These are phyloP conservation scores for Leptura quadrifasciata DNA, from an alignment of 2,888 invertebrate genomes.

Conservation along the genomic window DNA sequence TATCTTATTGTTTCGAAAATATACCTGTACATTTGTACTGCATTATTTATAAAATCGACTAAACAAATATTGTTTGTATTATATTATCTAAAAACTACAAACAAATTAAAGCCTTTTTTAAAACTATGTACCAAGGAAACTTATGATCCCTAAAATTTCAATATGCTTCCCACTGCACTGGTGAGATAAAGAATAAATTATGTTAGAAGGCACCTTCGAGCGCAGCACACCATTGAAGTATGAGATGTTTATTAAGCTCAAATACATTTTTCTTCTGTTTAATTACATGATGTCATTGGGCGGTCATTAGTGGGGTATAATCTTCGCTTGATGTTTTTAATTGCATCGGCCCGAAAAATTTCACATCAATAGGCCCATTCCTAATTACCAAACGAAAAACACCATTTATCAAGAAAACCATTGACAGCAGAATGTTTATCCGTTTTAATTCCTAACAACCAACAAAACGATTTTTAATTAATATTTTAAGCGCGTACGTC, in stretches of 20 bases:
- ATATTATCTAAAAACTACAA: too few species aligned
- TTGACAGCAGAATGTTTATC: conserved; percentile 47
- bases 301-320: conserved; percentile 58
- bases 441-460: conserved; percentile 24
- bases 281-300: conserved; percentile 69
- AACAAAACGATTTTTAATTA: conserved; percentile 30
- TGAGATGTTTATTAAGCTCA: conserved; percentile 66
- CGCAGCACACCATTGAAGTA: conserved; percentile 53
- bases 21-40: too few species aligned
- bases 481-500: conserved; percentile 10
- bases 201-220: background rate
- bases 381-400: conserved; percentile 52
- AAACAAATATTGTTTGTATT: too few species aligned
- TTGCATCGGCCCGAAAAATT: conserved; percentile 45
- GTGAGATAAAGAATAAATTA: background rate
- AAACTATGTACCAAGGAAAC: too few species aligned
- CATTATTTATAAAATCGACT: too few species aligned
- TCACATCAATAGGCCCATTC: conserved; percentile 48
- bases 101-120: too few species aligned
- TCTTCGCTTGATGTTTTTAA: conserved; percentile 51
- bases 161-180: conserved; percentile 38
- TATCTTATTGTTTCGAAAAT: too few species aligned
- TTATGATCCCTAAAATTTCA: too few species aligned
- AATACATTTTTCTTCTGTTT: conserved; percentile 66
- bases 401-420: conserved; percentile 49